Base-by-base conservation (phyloP, 2,113 vertebrate genomes). In the Micronycteris hirsuta region DNA sequence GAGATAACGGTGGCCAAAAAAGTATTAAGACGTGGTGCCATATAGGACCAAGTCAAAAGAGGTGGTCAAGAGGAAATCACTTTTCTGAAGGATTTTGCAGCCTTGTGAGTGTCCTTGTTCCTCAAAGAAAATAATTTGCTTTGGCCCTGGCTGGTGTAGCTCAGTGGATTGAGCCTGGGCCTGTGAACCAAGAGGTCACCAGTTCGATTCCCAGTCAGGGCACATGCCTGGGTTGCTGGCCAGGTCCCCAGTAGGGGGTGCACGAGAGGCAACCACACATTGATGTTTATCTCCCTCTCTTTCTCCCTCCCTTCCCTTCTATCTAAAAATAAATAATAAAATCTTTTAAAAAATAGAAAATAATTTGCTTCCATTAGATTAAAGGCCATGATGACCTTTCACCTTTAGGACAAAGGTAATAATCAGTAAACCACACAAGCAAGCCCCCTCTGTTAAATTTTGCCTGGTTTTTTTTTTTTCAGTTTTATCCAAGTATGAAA, bases 401-500 rank as follows among this genome's bases (percentile, higher is more conserved):
- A 65, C 43, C 47, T 89, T 95, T 58, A 92, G 61, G 24, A n/a
- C 17, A 85, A 91, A 90, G 52, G 67, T 77, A 78, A 76, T 68
- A 45, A 80, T 85, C 38, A 77, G 31, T 56, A 85, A 68, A 49
- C 67, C 61, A 76, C 15, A 82, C 43, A 61, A 81, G 8, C 54
- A 76, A 92, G 13, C 7, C 41, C 56, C 17, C 22, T 83, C 4
- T 45, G 17, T 89, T 88, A 96, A 92, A 92, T 86, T 77, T 91
- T 92, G 56, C 68, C 95, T 71, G 36, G 90, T 74, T 93, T 17
- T 96, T 80, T 96, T 70, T 74, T 94, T 17, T 98, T 94, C 94
- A 98, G 98, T 98, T 98, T 97, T 98, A 82, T 98, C 98, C 94
- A 98, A 98, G 96, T 98, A 98, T 98, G 98, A 99, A 98, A 98